Conservation (phyloP, 2,797 vertebrate genomes). For the Melanotaenia boesemani region DNA sequence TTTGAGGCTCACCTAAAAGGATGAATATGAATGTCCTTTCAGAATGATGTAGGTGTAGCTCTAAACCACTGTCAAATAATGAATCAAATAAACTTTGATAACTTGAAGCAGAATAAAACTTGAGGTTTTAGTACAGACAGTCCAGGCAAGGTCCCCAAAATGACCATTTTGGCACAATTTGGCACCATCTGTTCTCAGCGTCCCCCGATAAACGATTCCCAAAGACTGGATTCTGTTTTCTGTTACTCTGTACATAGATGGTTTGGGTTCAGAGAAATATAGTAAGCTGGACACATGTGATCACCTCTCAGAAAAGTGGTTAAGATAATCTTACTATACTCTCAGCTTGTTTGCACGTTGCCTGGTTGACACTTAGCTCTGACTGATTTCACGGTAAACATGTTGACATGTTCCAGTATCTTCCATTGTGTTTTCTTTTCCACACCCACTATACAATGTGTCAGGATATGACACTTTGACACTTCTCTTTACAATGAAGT, state of each 20-base stretch:
- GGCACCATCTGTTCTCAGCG: background rate
- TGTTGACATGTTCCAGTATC: background rate
- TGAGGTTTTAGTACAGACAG: background rate
- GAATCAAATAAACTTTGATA: too few relatives aligned
- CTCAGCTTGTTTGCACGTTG: background rate
- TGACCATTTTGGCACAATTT: too few relatives aligned
- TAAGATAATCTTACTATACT: background rate
- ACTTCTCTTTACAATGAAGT: constrained; percentile 4
- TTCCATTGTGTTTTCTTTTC: constrained; percentile 8
- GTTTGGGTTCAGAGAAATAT: too few relatives aligned
- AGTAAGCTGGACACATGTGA: too few relatives aligned
- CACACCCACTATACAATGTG: background rate
- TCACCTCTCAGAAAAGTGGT: too few relatives aligned
- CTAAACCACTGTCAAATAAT: too few relatives aligned
- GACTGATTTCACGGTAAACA: background rate
- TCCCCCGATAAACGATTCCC: background rate
- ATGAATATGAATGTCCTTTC: background rate
- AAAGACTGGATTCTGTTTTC: background rate
- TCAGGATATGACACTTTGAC: constrained; percentile 13
- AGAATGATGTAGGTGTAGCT: background rate
- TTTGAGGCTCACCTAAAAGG: background rate
- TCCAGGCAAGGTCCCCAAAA: background rate
- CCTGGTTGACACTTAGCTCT: background rate
- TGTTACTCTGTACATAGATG: background rate
- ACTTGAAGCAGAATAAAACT: too few relatives aligned